A percentile compares a stretch with the other conserved stretches of the same genome.
phyloP scores from a whole-genome alignment of 2,113 vertebrate genomes.

The Triplophysa rosa region DNA sequence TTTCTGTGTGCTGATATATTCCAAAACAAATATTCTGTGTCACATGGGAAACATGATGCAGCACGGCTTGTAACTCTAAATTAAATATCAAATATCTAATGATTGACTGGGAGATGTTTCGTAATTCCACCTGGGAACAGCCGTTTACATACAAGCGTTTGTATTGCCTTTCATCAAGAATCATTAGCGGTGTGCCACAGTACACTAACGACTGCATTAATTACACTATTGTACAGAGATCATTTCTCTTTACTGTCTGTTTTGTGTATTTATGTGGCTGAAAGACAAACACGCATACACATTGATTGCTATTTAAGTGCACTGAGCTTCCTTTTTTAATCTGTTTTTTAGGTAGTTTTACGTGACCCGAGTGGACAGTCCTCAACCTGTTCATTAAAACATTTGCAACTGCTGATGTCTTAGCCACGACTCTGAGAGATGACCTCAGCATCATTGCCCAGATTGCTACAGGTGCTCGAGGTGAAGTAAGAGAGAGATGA shows the following conservation, averaged over 20 bases:
- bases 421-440: conserved; percentile 45
- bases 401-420: background rate
- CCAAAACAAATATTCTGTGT: background rate
- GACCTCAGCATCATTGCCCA: background rate
- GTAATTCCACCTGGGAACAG: conserved; percentile 15
- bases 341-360: conserved; percentile 10
- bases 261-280: background rate
- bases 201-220: conserved; percentile 17
- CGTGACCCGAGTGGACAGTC: conserved; percentile 12
- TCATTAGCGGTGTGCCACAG: conserved; percentile 18
- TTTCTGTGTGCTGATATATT: background rate
- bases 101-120: background rate
- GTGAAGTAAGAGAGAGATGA: conserved; percentile 37
- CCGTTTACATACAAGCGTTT: conserved; percentile 25
- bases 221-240: background rate
- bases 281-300: background rate
- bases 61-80: no score
- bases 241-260: background rate
- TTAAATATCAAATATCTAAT: no score
- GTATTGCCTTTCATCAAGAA: conserved; percentile 21
- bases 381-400: background rate
- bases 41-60: no score
- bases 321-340: background rate
- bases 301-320: background rate
- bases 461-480: conserved; percentile 15